Conservation (phyloP, 2,797 vertebrate species). For the Chloroceryle inda region DNA sequence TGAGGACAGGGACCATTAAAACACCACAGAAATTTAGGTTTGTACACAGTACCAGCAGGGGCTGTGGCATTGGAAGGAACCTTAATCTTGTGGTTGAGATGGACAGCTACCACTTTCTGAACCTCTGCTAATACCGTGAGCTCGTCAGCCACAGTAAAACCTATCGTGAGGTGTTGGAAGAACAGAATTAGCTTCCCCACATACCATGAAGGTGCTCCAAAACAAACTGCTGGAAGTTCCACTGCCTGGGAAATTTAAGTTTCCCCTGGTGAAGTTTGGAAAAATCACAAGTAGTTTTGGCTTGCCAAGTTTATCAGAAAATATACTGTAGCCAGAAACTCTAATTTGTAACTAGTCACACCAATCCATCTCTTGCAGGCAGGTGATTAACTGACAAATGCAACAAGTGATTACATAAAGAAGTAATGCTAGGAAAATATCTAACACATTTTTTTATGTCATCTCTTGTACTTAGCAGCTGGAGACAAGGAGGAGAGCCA, state of each 20-base stretch:
- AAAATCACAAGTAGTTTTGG: background rate
- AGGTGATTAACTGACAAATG: conserved; percentile 29
- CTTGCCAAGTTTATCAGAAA: background rate
- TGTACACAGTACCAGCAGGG: background rate
- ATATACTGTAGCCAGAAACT: background rate
- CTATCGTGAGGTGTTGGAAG: background rate
- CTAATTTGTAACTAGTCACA: background rate
- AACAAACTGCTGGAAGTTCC: background rate
- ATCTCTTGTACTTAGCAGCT: conserved; percentile 22
- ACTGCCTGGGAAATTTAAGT: background rate
- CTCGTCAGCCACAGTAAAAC: background rate
- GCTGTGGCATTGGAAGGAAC: background rate
- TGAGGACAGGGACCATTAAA: background rate
- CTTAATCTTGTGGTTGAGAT: background rate
- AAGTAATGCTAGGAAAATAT: conserved; percentile 35
- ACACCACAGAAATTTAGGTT: background rate
- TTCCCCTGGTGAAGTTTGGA: background rate
- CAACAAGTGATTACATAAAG: background rate
- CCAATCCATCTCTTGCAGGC: background rate
- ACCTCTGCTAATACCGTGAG: background rate
- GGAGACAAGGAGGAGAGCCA: background rate
- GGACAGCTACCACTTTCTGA: background rate
- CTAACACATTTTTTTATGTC: conserved; percentile 4
- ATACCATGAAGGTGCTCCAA: background rate
- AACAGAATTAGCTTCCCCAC: background rate